Evolutionary conservation across 2,113 vertebrate genomes (phyloP).

Genomic region (Guaruba guarouba): DNA sequence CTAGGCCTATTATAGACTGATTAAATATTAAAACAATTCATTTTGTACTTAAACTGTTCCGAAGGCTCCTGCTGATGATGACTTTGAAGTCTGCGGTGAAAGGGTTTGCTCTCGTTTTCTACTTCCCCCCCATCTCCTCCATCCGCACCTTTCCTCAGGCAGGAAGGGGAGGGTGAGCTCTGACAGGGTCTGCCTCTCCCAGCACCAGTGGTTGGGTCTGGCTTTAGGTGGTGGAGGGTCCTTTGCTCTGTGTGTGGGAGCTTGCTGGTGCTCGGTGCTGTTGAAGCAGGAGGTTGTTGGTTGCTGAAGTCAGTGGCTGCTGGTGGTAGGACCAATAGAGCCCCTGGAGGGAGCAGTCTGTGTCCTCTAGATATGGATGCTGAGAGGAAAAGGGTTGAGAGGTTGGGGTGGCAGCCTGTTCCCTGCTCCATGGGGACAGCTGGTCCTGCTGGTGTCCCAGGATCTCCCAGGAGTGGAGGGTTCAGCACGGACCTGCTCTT

Average conservation of each 20-base stretch:
- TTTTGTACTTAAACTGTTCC: conserved; percentile 75
- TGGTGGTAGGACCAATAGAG: neutral
- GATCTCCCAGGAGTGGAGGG: neutral
- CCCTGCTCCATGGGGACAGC: neutral
- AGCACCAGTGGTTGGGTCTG: neutral
- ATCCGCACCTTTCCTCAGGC: neutral
- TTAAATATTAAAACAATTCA: conserved; percentile 80
- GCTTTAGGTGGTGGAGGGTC: neutral
- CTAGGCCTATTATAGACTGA: conserved; percentile 63
- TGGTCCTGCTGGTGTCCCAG: neutral
- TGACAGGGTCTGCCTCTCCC: neutral
- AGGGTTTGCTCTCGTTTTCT: neutral
- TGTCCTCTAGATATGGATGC: neutral
- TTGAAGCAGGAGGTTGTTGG: neutral
- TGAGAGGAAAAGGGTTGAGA: neutral
- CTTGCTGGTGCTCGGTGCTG: no score
- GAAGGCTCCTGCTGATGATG: conserved; percentile 60
- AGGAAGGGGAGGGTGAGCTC: neutral
- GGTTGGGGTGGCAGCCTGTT: neutral
- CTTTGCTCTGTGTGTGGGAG: neutral
- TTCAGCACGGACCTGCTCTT: neutral
- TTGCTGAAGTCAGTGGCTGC: neutral
- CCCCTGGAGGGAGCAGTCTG: neutral
- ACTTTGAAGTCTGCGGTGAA: conserved; percentile 50
- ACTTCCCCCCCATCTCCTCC: neutral